Percentiles rank a stretch among this genome's conserved stretches.
Conservation (phyloP, 2,113 vertebrate species). For the Eurystomus gularis region DNA sequence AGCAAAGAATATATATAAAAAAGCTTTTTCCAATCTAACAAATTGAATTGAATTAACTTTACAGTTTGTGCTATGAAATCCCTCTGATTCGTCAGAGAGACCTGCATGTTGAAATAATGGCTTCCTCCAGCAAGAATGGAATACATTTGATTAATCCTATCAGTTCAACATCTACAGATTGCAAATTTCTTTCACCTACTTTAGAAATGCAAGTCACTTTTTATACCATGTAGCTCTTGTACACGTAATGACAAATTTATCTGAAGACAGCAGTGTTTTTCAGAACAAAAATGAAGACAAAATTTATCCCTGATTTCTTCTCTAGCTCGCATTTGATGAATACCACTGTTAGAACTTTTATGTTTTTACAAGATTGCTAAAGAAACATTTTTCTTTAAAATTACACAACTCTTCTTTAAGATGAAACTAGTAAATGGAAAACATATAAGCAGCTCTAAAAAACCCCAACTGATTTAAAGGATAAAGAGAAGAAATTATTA, state of each 20-base stretch:
- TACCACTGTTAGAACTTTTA: neutral
- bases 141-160: neutral
- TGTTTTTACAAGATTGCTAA: neutral
- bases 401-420: neutral
- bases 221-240: neutral
- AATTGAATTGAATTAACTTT: neutral
- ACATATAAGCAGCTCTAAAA: neutral
- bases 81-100: neutral
- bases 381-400: neutral
- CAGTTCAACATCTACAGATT: neutral
- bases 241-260: neutral
- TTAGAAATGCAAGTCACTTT: neutral
- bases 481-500: neutral
- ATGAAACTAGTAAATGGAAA: neutral
- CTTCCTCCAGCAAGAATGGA: neutral
- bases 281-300: neutral
- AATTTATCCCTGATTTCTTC: neutral
- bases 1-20: neutral
- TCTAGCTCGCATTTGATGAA: neutral
- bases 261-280: neutral
- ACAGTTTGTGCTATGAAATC: neutral
- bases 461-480: neutral
- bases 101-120: neutral
- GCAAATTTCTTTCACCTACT: neutral
- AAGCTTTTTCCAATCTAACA: neutral